These are phyloP conservation scores for Conchocele bisecta DNA, from an alignment of 2,888 invertebrate species.

Conservation along the genomic window DNA sequence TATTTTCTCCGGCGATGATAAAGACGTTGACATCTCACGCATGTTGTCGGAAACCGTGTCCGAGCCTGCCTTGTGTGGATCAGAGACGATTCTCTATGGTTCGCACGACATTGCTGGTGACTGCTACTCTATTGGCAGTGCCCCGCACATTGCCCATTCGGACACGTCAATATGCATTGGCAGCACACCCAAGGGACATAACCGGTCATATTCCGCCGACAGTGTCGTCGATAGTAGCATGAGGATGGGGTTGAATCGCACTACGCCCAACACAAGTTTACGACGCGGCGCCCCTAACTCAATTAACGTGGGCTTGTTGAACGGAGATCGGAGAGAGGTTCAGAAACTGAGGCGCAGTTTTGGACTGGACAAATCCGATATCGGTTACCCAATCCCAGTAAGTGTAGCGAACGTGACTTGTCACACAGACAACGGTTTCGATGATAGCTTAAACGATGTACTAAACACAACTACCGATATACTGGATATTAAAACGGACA, in stretches of 20 bases:
- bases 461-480: no score
- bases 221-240: conserved; percentile 44
- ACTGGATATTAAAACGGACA: no score
- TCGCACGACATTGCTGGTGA: conserved; percentile 27
- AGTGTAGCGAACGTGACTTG: conserved; percentile 50
- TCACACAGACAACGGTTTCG: conserved; percentile 45
- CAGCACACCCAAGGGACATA: conserved; percentile 38
- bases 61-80: conserved; percentile 47
- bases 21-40: conserved; percentile 54
- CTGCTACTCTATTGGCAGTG: conserved; percentile 34
- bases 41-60: no score
- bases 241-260: no score
- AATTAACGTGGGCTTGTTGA: conserved; percentile 69
- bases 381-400: conserved; percentile 63
- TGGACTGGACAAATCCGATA: conserved; percentile 69
- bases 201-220: conserved; percentile 44
- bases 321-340: conserved; percentile 63
- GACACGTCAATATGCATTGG: conserved; percentile 24
- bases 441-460: conserved; percentile 25
- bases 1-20: conserved; percentile 59
- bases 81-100: conserved; percentile 13
- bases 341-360: conserved; percentile 68
- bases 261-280: conserved; percentile 50
- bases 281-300: conserved; percentile 76
- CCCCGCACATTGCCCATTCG: conserved; percentile 25